Conservation (phyloP, 2,888 invertebrate species). For the Phanerotoma sp. region DNA sequence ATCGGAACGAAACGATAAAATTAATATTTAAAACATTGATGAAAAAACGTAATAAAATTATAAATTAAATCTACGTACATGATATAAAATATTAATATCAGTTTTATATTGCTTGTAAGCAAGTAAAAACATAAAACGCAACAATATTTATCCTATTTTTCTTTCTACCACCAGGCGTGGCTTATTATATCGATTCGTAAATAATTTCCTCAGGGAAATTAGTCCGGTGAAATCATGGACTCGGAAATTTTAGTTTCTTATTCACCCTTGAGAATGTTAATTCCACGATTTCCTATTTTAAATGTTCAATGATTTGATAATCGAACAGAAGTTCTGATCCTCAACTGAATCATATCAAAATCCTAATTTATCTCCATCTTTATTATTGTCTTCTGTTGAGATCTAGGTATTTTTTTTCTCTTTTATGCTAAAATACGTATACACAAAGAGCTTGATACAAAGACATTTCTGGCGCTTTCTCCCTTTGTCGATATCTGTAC, state of each 20-base stretch:
- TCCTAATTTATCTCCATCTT: too few species aligned
- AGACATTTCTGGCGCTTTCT: too few species aligned
- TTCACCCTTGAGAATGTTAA: slow-evolving; percentile 19
- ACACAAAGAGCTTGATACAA: too few species aligned
- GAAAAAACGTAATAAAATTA: too few species aligned
- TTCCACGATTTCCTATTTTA: slow-evolving; percentile 19
- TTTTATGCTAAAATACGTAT: too few species aligned
- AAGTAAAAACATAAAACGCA: neutral
- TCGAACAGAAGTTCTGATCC: slow-evolving; percentile 1
- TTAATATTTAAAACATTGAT: too few species aligned
- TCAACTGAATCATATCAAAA: too few species aligned
- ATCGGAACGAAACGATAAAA: too few species aligned
- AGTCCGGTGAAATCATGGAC: slow-evolving; percentile 36
- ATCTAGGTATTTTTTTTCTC: neutral
- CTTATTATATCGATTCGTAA: slow-evolving; percentile 39
- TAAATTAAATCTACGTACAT: too few species aligned
- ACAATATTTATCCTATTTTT: neutral
- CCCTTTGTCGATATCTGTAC: too few species aligned
- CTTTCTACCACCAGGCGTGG: slow-evolving; percentile 8
- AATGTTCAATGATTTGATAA: slow-evolving; percentile 13
- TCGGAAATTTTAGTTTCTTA: slow-evolving; percentile 15
- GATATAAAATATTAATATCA: too few species aligned
- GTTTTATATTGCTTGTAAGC: neutral
- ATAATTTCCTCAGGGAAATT: slow-evolving; percentile 54
- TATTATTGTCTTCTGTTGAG: too few species aligned